Conservation (phyloP, 2,888 invertebrate genomes). For the Drosophila kokeensis region DNA sequence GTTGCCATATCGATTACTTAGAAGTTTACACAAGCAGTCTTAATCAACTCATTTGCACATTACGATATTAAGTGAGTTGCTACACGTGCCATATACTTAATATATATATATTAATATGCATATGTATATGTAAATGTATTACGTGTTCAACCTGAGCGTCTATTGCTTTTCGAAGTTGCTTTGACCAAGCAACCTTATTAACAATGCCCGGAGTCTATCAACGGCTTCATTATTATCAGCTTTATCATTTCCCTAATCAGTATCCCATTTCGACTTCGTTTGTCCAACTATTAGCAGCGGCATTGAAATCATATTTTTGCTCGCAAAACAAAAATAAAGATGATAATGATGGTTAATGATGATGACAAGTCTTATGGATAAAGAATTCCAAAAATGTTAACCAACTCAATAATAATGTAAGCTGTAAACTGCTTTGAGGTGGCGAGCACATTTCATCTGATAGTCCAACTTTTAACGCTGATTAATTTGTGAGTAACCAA, state of each 20-base stretch:
- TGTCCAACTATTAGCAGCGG: background rate
- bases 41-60: constrained; percentile 24
- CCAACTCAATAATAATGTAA: constrained; percentile 56
- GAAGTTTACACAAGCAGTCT: constrained; percentile 1
- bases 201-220: constrained; percentile 5
- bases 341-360: constrained; percentile 8
- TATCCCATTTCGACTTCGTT: constrained; percentile 14
- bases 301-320: constrained; percentile 31
- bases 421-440: constrained; percentile 29
- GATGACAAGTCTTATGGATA: constrained; percentile 10
- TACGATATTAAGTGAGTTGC: constrained; percentile 12
- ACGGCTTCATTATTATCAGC: constrained; percentile 40
- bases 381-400: constrained; percentile 51
- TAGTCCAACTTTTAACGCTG: constrained; percentile 48
- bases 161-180: constrained; percentile 16
- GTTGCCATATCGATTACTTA: constrained; percentile 19
- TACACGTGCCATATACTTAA: constrained; percentile 45
- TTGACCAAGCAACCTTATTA: constrained; percentile 22
- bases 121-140: background rate
- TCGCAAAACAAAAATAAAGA: background rate
- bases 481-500: constrained; percentile 42
- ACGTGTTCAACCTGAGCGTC: background rate
- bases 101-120: background rate
- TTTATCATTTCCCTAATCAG: constrained; percentile 45
- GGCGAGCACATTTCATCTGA: constrained; percentile 49